Evolutionary conservation across 2,113 vertebrate genomes (phyloP).

Genomic region (Peromyscus polionotus): DNA sequence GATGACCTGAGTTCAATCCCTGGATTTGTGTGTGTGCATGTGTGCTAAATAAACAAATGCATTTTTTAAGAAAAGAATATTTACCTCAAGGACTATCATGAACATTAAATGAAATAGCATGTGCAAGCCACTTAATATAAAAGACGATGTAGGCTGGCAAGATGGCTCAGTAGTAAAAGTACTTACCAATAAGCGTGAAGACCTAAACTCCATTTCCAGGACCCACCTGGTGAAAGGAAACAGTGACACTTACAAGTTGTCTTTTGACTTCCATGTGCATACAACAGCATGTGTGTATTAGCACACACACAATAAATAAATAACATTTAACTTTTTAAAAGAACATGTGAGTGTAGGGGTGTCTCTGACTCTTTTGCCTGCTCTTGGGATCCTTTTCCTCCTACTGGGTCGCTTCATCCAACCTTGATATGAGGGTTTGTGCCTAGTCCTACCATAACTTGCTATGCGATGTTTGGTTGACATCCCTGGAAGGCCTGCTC

Average conservation of each 20-base stretch:
- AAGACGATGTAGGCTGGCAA: background rate
- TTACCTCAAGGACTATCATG: background rate
- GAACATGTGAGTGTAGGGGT: background rate
- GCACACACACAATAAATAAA: background rate
- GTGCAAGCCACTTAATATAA: background rate
- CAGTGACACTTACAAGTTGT: background rate
- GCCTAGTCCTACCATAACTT: background rate
- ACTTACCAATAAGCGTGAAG: background rate
- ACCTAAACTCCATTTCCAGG: background rate
- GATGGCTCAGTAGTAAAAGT: background rate
- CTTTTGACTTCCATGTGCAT: background rate
- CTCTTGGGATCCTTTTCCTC: background rate
- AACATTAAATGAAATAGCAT: constrained; percentile 16
- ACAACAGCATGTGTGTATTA: background rate
- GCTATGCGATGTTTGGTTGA: background rate
- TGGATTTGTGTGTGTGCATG: too few species aligned
- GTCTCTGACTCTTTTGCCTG: background rate
- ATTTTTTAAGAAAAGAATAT: background rate
- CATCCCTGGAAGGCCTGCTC: background rate
- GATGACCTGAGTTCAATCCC: background rate
- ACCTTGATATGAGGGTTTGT: background rate
- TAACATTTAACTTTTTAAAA: background rate
- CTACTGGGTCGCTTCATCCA: background rate
- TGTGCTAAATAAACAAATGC: background rate
- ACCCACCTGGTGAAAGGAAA: background rate